These are phyloP conservation scores for Oscheius sp. DNA, from an alignment of 2,888 invertebrate genomes.

Conservation along the genomic window DNA sequence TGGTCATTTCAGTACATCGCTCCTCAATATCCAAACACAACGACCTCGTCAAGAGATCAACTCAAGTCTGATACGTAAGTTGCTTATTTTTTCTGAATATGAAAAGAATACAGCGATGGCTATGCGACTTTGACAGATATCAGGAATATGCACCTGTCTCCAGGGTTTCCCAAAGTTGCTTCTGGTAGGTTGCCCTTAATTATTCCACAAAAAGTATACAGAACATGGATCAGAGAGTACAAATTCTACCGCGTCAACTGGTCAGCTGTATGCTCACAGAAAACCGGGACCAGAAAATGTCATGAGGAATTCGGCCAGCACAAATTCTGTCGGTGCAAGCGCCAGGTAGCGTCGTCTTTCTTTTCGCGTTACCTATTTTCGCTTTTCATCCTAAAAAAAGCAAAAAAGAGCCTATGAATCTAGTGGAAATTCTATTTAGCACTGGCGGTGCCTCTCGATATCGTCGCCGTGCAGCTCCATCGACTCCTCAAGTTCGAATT, in stretches of 20 bases:
- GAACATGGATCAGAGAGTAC: conserved; percentile 6
- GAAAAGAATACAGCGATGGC: conserved; percentile 29
- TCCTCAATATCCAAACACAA: conserved; percentile 19
- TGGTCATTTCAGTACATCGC: conserved; percentile 27
- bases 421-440: no score
- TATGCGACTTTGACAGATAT: conserved; percentile 33
- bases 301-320: conserved; percentile 3
- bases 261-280: conserved; percentile 14
- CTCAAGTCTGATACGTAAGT: conserved; percentile 17
- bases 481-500: neutral
- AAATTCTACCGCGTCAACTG: conserved; percentile 20
- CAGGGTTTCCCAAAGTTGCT: conserved; percentile 3
- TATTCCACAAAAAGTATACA: neutral
- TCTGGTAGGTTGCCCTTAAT: conserved; percentile 9
- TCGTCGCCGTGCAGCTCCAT: conserved; percentile 19
- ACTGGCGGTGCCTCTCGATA: conserved; percentile 6
- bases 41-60: conserved; percentile 17
- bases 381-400: neutral
- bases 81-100: neutral
- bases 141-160: conserved; percentile 2
- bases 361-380: no score
- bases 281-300: neutral
- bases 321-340: conserved; percentile 14
- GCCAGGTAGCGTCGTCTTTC: neutral
- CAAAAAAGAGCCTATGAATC: no score